Evolutionary conservation across 2,888 invertebrate species (phyloP).

Genomic region (Callosobruchus maculatus): DNA sequence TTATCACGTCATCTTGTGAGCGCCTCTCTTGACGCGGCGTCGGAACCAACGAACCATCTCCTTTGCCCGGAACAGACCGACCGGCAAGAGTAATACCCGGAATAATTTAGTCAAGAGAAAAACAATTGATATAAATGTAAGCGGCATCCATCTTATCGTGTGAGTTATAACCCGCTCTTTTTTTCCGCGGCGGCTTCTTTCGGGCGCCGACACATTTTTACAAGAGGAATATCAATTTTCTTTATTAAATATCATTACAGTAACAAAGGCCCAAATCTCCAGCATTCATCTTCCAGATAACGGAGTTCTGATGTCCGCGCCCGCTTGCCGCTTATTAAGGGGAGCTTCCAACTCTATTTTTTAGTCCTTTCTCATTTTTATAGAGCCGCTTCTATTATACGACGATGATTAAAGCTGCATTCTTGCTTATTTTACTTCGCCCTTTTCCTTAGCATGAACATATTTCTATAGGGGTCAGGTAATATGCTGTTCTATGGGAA

Average conservation of each 20-base stretch:
- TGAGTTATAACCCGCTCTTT: conserved; percentile 25
- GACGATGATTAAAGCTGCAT: no score
- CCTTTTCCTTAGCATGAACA: no score
- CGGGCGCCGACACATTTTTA: conserved; percentile 34
- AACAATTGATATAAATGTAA: conserved; percentile 30
- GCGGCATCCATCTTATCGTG: conserved; percentile 29
- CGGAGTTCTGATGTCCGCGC: conserved; percentile 25
- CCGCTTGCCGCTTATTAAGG: conserved; percentile 19
- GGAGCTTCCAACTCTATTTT: conserved; percentile 14
- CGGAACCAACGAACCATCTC: background rate
- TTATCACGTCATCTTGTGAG: background rate
- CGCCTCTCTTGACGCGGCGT: background rate
- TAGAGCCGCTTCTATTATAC: background rate
- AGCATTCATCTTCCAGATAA: conserved; percentile 35
- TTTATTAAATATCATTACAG: conserved; percentile 39
- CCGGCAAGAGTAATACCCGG: conserved; percentile 9
- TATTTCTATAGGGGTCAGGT: no score
- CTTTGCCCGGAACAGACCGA: background rate
- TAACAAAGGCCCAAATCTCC: conserved; percentile 33
- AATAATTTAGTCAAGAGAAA: conserved; percentile 26
- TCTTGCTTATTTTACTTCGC: no score
- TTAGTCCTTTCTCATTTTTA: conserved; percentile 10
- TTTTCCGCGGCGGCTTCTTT: conserved; percentile 26
- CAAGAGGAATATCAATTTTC: conserved; percentile 38
- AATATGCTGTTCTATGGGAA: no score